Base-by-base conservation (phyloP, 2,888 invertebrate species). In the Cheilosia vernalis region DNA sequence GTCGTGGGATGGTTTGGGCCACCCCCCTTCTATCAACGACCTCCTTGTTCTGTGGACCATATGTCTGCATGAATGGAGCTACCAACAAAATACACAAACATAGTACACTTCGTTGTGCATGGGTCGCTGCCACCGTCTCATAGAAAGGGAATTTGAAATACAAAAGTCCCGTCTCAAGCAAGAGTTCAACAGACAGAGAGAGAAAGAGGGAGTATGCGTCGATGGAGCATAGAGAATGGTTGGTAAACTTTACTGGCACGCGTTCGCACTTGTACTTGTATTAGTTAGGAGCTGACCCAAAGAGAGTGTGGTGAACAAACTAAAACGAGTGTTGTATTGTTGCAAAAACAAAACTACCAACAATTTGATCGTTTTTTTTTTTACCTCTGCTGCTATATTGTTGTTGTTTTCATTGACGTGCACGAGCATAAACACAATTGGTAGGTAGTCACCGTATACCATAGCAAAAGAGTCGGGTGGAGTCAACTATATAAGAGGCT, bases 401-500 rank as follows among this genome's bases (percentile, higher is more conserved):
- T 37, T 37, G 37, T 37, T 37, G 37, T 56, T 70, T 74, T 74
- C 51, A 44, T 72, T 67, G 33, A 56, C 27, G 72, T 85, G 77
- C 76, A 77, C 80, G 55, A 56, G 81, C 63, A 30, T 30, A 72
- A 73, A 83, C 70, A 83, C 79, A 78, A 83, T 60, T 82, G 77
- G 82, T 82, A 70, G 37, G 3, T 78, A 17, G 44, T 6, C 21
- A 72, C 73, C 77, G 56, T 24, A 77, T 69, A 53, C 77, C 44
- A 44, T 63, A 47, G 44, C 61, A 33, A 51, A 51, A 51, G 51
- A 51, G 51, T 90, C 91, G 92, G 91, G 91, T 91, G 91, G 91
- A 91, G 91, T 89, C 91, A 89, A 89, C 90, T 91, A 91, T 92
- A 92, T 92, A 92, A 91, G 90, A 89, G 89, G 90, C 89, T 90